A percentile compares a stretch with the other conserved stretches of the same genome.
Conservation (phyloP, 2,113 vertebrate genomes). For the human region DNA sequence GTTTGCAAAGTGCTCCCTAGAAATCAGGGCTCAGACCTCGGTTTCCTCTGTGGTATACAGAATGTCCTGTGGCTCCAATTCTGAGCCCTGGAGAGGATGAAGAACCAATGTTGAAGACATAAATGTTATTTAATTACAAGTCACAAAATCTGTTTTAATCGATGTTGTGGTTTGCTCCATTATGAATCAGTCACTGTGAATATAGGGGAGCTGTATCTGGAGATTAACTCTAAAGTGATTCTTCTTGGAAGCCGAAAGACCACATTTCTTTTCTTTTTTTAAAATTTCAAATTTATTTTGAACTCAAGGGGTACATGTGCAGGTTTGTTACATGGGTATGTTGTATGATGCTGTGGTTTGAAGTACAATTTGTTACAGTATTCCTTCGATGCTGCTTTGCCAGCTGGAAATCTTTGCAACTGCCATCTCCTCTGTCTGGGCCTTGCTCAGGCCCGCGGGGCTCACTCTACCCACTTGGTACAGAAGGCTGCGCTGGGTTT, state of each 20-base stretch:
- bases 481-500: no score
- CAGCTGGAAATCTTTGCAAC: no score
- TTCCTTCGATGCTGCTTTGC: no score
- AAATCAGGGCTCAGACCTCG: neutral
- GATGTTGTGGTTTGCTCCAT: neutral
- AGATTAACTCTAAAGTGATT: neutral
- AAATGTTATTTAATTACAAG: neutral
- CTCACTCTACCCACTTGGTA: no score
- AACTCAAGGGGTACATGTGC: no score
- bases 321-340: no score
- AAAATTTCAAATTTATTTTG: no score
- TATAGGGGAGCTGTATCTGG: neutral
- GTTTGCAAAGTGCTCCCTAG: neutral
- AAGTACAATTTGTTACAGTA: no score
- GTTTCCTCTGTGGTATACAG: neutral
- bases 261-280: no score
- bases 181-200: neutral
- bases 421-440: no score
- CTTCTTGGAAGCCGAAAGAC: neutral
- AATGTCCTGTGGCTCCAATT: neutral
- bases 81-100: neutral
- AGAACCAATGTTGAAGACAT: neutral
- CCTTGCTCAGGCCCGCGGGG: no score
- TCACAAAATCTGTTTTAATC: neutral
- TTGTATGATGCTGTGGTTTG: no score